Evolutionary conservation across 2,797 vertebrate genomes (phyloP).

Genomic region (Chromobotia macracanthus): DNA sequence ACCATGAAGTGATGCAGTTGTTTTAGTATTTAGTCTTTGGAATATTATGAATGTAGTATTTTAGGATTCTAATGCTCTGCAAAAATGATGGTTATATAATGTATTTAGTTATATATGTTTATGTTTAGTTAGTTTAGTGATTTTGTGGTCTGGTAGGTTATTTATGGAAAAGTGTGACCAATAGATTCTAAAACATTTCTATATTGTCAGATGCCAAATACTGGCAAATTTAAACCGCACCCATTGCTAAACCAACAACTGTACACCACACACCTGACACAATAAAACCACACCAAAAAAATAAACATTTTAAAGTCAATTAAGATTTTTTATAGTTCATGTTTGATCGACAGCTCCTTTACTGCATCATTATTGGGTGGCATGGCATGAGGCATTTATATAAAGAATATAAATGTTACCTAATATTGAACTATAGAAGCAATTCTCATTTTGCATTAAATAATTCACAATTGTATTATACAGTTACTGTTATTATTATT

Average conservation of each 20-base stretch:
- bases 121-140: background rate
- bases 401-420: slow-evolving; percentile 21
- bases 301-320: slow-evolving; percentile 26
- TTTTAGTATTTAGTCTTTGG: too few species aligned
- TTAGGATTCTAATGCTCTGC: too few species aligned
- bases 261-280: slow-evolving; percentile 8
- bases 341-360: background rate
- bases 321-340: background rate
- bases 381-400: background rate
- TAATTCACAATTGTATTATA: background rate
- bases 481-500: too few species aligned
- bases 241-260: slow-evolving; percentile 22
- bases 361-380: background rate
- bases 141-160: background rate
- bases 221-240: slow-evolving; percentile 8
- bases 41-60: too few species aligned
- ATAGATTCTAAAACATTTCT: background rate
- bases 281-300: slow-evolving; percentile 40
- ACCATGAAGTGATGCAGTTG: background rate
- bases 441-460: background rate
- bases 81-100: background rate
- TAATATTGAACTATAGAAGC: background rate
- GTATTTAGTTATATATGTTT: background rate
- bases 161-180: background rate
- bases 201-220: background rate